Evolutionary conservation across 2,797 vertebrate species (phyloP), one percentile per base, ranked within the genome.

Genomic region (Oreochromis grahami): DNA sequence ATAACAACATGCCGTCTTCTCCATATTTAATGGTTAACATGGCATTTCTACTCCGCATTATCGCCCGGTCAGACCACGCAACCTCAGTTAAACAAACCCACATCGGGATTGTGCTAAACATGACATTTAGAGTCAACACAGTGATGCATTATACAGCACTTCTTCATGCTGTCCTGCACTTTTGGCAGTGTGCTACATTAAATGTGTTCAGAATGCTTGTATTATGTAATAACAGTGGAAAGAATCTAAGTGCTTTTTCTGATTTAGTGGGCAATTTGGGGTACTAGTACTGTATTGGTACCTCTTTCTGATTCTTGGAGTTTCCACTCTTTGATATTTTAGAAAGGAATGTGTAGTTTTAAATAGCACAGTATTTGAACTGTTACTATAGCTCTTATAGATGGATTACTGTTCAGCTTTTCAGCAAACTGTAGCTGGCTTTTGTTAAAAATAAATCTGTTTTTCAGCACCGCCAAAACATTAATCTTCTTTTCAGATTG

Each of bases 1-100:
- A 94, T 93, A 93, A 94, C 88, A 93, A 90, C 93, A 93, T 88
- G 88, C 88, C 83, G 70, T 86, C 78, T 80, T 19, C 85, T 94
- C 68, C 87, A 94, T 94, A 89, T 91, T 95, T 93, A 89, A 94
- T 90, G 77, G n/a, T 10, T 68, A 80, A 86, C 88, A 88, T 81
- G 84, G 86, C 87, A 90, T 89, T 84, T 78, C 29, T 80, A 48
- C 43, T 8, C 24, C 50, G 41, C n/a, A 7, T 36, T 51, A 84
- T 80, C 5, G 15, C 78, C 63, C 29, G 32, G 56, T 82, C 72
- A 81, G 89, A 82, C 82, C 85, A 38, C 65, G 76, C 82, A 81
- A 60, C 77, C 80, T 72, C 2, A 8, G 76, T 82, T 88, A 84
- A 89, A 90, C 83, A 79, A 82, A 74, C 81, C 36, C 41, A n/a